A percentile compares a stretch with the other conserved stretches of the same genome.
phyloP scores from a whole-genome alignment of 2,113 vertebrate species.

The Tragelaphus strepsiceros region DNA sequence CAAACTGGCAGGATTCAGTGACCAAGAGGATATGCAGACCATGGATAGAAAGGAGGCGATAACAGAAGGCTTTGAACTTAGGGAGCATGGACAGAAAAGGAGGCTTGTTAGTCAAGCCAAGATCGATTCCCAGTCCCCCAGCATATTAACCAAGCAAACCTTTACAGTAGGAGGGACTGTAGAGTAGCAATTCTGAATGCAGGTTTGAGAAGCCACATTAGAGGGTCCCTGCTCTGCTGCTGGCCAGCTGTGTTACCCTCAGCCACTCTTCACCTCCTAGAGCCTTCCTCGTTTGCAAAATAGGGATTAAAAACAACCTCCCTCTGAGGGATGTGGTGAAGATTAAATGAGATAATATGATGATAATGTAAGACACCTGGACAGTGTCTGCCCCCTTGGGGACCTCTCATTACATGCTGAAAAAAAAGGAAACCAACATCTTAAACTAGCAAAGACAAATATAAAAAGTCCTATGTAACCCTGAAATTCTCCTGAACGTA shows the following conservation, averaged over 20 bases:
- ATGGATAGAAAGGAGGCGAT: neutral
- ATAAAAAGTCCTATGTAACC: neutral
- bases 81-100: neutral
- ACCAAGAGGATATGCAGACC: neutral
- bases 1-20: neutral
- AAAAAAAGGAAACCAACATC: neutral
- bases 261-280: neutral
- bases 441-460: neutral
- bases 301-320: neutral
- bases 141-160: neutral
- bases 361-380: neutral
- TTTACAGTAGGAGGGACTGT: neutral
- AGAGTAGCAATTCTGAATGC: neutral
- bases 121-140: neutral
- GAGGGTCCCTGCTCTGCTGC: neutral
- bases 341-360: neutral
- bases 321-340: neutral
- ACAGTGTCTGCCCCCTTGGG: too few species aligned
- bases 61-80: neutral
- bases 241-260: neutral
- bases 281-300: neutral
- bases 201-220: neutral
- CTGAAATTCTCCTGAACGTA: neutral
- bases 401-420: neutral
- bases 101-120: neutral